These are phyloP conservation scores for Apis mellifera DNA, from an alignment of 1,140 invertebrate species.

Conservation along the genomic window Amel_HAv3.1 CM009936.2:6804501-6805000, in stretches of 20 bases:
- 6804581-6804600: background rate
- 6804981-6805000: too few relatives aligned
- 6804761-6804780: background rate
- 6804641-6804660: background rate
- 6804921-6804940: too few relatives aligned
- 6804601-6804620: background rate
- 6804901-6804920: too few relatives aligned
- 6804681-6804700: constrained; percentile 7
- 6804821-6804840: too few relatives aligned
- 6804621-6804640: background rate
- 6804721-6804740: background rate
- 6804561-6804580: constrained; percentile 27
- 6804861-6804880: too few relatives aligned
- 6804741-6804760: background rate
- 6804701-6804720: background rate
- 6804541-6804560: too few relatives aligned
- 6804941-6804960: too few relatives aligned
- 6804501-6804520: background rate
- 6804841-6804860: too few relatives aligned
- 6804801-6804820: too few relatives aligned
- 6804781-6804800: too few relatives aligned
- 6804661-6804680: background rate
- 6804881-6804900: too few relatives aligned
- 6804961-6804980: too few relatives aligned
- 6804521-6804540: background rate